Evolutionary conservation across 2,888 invertebrate genomes (phyloP), one percentile per base, ranked within the genome.

Genomic region (Ophioninae sp.): DNA sequence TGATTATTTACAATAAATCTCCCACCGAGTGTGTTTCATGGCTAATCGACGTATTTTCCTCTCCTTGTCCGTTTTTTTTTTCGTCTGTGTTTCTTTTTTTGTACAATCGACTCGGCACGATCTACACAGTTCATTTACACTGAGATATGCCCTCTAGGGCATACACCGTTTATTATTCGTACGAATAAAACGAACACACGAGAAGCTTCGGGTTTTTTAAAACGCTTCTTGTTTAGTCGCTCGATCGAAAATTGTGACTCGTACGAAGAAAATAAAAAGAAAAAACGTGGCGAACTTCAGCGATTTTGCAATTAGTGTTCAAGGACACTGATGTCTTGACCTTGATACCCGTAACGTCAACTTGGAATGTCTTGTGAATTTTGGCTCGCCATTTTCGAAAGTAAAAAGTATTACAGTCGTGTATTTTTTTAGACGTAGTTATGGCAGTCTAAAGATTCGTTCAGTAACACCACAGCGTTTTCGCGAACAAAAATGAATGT

Each of bases 1-100:
- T 88, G 87, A 90, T 89, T 91, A 91, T 91, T 90, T 91, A 91
- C 91, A 91, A 87, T 89, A 58, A 78, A 86, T 84, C 85, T 85
- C 83, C 83, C 83, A 86, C 81, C 86, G 86, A 87, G 78, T 86
- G 86, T 85, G 86, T 86, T 86, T 83, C 79, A 86, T 84, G 79
- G 78, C 79, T 82, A 64, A 72, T 74, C 75, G 76, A 83, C 82
- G 83, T 72, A 51, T 77, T 39, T 75, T 68, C 71, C 51, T 37
- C 79, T 64, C 64, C 67, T 72, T 77, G 73, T 59, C 73, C 37
- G 44, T 80, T 81, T 41, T 58, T 56, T 63, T 2, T 51, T 44
- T 51, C 51, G 67, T 71, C 51, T 51, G 51, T 72, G 76, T 30
- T 22, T 39, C 37, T 67, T 22, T 39, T 61, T 67, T 56, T 79